phyloP scores from a whole-genome alignment of 1,140 invertebrate genomes.

The Drosophila leontia region DNA sequence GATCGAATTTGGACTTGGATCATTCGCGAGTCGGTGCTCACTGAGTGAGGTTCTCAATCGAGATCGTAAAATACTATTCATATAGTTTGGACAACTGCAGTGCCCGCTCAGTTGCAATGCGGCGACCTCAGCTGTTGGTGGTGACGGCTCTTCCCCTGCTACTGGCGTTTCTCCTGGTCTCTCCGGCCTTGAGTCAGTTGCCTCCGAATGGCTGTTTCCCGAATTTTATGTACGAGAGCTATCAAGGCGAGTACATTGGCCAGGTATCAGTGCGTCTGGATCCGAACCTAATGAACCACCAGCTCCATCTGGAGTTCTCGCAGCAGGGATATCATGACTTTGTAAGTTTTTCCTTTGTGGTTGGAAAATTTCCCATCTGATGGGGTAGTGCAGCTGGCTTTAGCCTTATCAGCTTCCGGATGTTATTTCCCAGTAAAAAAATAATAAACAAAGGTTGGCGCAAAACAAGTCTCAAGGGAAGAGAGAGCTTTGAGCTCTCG shows the following conservation, averaged over 20 bases:
- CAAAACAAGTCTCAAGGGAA: background rate
- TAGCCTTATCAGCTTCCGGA: slow-evolving; percentile 20
- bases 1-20: slow-evolving; percentile 1
- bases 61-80: slow-evolving; percentile 10
- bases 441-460: background rate
- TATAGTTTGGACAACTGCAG: background rate
- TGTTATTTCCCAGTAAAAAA: background rate
- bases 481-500: background rate
- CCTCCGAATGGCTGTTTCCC: slow-evolving; percentile 49
- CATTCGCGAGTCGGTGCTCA: slow-evolving; percentile 41
- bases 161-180: background rate
- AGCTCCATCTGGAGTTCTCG: slow-evolving; percentile 51
- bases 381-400: background rate
- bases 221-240: slow-evolving; percentile 52
- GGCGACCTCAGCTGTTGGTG: slow-evolving; percentile 5
- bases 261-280: slow-evolving; percentile 41
- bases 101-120: slow-evolving; percentile 30
- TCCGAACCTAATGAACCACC: slow-evolving; percentile 27
- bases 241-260: slow-evolving; percentile 54
- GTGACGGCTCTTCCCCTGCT: slow-evolving; percentile 1
- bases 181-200: slow-evolving; percentile 31
- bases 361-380: no score
- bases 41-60: slow-evolving; percentile 40
- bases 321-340: slow-evolving; percentile 37
- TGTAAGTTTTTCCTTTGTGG: background rate